These are phyloP conservation scores for Anolis carolinensis DNA, from an alignment of 2,113 vertebrate genomes.

Conservation along the genomic window DNA sequence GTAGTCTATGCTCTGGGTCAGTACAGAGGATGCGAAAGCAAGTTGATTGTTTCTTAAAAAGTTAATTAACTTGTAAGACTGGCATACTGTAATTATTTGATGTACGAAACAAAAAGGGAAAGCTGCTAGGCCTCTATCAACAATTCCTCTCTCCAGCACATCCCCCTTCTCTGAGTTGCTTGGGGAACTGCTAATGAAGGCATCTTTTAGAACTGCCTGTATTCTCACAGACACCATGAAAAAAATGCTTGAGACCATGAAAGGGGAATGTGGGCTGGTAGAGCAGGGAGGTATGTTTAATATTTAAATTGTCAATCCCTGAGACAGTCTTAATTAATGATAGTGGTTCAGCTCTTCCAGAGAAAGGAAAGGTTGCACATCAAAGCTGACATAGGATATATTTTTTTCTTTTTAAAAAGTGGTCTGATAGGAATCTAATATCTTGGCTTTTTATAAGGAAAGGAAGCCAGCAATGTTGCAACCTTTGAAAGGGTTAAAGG, in stretches of 20 bases:
- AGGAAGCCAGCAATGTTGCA: conserved; percentile 32
- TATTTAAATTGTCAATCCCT: neutral
- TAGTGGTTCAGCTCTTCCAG: neutral
- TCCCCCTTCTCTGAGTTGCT: neutral
- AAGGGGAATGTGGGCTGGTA: neutral
- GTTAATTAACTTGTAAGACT: conserved; percentile 5
- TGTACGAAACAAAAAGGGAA: conserved; percentile 27
- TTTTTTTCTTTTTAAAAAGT: conserved; percentile 45
- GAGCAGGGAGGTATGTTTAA: conserved; percentile 32
- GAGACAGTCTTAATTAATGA: conserved; percentile 44
- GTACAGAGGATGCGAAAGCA: conserved; percentile 47
- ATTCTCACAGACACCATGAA: conserved; percentile 17
- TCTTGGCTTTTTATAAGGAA: conserved; percentile 17
- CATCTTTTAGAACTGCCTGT: conserved; percentile 18
- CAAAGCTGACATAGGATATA: neutral
- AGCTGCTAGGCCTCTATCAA: too few relatives aligned
- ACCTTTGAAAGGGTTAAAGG: conserved; percentile 68
- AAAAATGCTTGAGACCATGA: conserved; percentile 23
- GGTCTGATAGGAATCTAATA: conserved; percentile 30
- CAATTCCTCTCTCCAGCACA: neutral
- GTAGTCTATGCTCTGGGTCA: conserved; percentile 29
- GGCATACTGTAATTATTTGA: conserved; percentile 31
- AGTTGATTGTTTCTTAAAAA: neutral
- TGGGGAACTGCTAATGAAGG: conserved; percentile 34
- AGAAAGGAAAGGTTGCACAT: conserved; percentile 14